Percentiles rank a stretch among this genome's conserved stretches.
Conservation (phyloP, 1,140 invertebrate genomes). For the Eriocheir sinensis region DNA sequence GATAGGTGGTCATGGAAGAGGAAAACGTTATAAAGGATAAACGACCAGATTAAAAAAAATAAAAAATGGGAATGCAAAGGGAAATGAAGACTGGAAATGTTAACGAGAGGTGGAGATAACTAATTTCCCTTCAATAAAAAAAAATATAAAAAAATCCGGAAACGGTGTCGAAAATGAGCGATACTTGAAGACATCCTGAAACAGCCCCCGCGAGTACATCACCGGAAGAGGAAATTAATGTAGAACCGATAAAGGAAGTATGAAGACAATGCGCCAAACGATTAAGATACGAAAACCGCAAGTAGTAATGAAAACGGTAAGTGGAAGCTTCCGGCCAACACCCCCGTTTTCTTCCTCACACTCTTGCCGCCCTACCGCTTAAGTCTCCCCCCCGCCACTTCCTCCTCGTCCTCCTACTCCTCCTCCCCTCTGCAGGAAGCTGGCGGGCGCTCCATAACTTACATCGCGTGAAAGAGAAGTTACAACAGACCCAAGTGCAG, state of each 20-base stretch:
- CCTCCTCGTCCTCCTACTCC: neutral
- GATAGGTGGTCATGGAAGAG: neutral
- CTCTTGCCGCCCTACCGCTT: neutral
- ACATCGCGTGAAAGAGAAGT: conserved; percentile 57
- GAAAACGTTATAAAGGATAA: neutral
- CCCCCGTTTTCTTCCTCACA: neutral
- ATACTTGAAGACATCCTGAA: too few relatives aligned
- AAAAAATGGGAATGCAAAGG: neutral
- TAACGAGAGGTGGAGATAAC: conserved; percentile 4
- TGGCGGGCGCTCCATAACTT: conserved; percentile 30
- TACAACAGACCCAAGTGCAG: conserved; percentile 51
- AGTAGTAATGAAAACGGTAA: neutral
- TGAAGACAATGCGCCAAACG: neutral
- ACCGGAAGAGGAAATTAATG: neutral
- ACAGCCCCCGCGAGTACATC: too few relatives aligned
- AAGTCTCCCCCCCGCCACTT: neutral
- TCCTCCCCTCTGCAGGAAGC: neutral
- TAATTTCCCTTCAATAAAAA: neutral
- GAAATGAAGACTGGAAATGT: conserved; percentile 10
- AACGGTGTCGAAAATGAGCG: too few relatives aligned
- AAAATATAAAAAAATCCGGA: neutral
- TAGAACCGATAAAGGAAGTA: neutral
- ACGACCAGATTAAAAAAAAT: neutral
- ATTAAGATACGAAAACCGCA: neutral
- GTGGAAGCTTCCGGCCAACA: neutral